Conservation (phyloP, 2,113 vertebrate species). For the Nicator chloris region DNA sequence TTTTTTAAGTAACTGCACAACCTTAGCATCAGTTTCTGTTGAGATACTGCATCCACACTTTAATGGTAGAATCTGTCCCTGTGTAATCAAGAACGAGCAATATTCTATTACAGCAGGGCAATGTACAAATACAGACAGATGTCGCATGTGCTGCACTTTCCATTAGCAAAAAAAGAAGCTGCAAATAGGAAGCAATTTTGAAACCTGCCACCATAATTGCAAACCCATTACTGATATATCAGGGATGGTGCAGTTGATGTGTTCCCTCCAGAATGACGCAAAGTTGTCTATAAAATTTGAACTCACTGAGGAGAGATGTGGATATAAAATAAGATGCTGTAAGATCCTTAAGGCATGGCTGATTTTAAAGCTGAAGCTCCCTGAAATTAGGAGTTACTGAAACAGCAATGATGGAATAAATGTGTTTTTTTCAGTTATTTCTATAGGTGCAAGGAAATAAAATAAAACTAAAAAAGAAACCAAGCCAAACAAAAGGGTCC, state of each 20-base stretch:
- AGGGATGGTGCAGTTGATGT: not conserved
- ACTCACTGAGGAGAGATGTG: not conserved
- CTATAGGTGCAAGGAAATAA: not conserved
- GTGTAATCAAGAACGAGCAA: not conserved
- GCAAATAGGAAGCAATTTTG: not conserved
- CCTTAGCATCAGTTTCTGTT: not conserved
- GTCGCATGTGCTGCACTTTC: not conserved
- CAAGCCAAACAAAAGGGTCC: fast-evolving
- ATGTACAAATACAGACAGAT: not conserved
- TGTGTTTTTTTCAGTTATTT: not conserved
- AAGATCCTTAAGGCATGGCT: not conserved
- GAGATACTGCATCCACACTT: not conserved
- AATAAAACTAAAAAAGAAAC: not conserved
- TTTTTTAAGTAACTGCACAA: not conserved
- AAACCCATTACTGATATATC: not conserved
- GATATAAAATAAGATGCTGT: not conserved
- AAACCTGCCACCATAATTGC: not conserved
- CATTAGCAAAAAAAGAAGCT: not conserved
- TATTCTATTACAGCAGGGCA: not conserved
- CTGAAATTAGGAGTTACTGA: not conserved
- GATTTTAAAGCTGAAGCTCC: not conserved
- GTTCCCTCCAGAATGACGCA: not conserved
- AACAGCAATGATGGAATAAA: not conserved
- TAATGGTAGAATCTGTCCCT: not conserved
- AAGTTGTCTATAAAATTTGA: not conserved